phyloP scores from a whole-genome alignment of 2,797 vertebrate genomes.

The Acanthurus leucopareius region DNA sequence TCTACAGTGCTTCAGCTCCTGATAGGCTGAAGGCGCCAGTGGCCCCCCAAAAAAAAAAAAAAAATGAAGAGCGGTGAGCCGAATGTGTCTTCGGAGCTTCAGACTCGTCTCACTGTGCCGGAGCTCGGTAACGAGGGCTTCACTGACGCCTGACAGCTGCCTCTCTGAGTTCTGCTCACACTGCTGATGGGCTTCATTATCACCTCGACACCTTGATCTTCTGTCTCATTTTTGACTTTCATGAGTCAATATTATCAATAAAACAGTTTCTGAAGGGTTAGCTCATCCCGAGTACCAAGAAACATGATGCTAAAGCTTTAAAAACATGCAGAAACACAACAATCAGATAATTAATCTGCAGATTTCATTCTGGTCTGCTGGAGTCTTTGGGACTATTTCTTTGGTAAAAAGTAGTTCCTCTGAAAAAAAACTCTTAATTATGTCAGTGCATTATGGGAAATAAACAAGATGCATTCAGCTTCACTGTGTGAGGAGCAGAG shows the following conservation, averaged over 20 bases:
- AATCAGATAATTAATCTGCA: too few species aligned
- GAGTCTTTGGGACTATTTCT: neutral
- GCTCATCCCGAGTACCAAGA: neutral
- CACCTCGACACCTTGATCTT: neutral
- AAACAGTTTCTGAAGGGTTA: neutral
- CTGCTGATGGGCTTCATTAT: neutral
- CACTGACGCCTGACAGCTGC: slow-evolving; percentile 28
- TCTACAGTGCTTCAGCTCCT: slow-evolving; percentile 17
- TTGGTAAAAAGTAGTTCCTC: neutral
- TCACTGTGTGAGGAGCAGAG: neutral
- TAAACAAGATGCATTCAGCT: neutral
- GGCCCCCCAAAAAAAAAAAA: neutral
- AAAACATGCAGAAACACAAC: neutral
- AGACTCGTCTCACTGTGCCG: neutral
- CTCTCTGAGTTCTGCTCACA: slow-evolving; percentile 6
- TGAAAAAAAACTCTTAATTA: neutral
- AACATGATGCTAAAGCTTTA: too few species aligned
- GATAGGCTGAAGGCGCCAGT: slow-evolving; percentile 8
- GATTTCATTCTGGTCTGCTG: neutral
- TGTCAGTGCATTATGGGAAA: neutral
- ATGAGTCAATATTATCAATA: neutral
- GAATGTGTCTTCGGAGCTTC: neutral
- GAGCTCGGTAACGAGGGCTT: neutral
- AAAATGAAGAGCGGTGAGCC: neutral
- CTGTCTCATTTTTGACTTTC: neutral